Conservation (phyloP, 2,888 invertebrate species). For the Petrophora chlorosata region DNA sequence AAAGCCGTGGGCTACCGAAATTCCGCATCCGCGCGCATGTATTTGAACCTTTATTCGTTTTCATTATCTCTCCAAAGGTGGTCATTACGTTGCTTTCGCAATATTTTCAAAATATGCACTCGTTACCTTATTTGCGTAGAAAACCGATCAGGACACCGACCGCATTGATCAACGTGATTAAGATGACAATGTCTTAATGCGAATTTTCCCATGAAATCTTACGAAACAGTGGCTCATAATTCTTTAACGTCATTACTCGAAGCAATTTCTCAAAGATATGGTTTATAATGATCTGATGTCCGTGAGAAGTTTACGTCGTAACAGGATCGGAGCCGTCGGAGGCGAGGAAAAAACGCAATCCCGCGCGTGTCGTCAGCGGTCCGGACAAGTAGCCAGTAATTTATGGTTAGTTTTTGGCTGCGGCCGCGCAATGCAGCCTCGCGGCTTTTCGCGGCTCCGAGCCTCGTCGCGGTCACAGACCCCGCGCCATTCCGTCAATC, state of each 20-base stretch:
- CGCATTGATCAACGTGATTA: conserved; percentile 46
- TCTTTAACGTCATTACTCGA: conserved; percentile 69
- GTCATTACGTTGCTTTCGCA: conserved; percentile 35
- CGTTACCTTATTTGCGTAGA: conserved; percentile 30
- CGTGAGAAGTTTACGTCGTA: conserved; percentile 79
- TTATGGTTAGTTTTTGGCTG: conserved; percentile 84
- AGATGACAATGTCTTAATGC: conserved; percentile 51
- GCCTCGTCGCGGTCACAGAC: conserved; percentile 75
- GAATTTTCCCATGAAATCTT: conserved; percentile 56
- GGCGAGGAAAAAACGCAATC: conserved; percentile 66
- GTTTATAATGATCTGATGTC: conserved; percentile 67
- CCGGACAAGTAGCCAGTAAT: conserved; percentile 81
- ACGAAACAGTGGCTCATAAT: conserved; percentile 60
- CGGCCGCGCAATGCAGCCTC: conserved; percentile 78
- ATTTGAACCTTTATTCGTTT: conserved; percentile 55
- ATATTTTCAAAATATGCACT: conserved; percentile 35
- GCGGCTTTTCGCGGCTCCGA: conserved; percentile 69
- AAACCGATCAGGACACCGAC: conserved; percentile 37
- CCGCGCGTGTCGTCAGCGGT: conserved; percentile 77
- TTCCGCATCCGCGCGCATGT: conserved; percentile 57
- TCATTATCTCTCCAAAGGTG: conserved; percentile 41
- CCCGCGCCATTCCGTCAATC: conserved; percentile 78
- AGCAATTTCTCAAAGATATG: conserved; percentile 72
- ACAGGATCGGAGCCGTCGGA: conserved; percentile 72
- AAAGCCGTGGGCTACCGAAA: conserved; percentile 74